Base-by-base conservation (phyloP, 92 coral and sea anemone species). In the Epizoanthus stellaris region DNA sequence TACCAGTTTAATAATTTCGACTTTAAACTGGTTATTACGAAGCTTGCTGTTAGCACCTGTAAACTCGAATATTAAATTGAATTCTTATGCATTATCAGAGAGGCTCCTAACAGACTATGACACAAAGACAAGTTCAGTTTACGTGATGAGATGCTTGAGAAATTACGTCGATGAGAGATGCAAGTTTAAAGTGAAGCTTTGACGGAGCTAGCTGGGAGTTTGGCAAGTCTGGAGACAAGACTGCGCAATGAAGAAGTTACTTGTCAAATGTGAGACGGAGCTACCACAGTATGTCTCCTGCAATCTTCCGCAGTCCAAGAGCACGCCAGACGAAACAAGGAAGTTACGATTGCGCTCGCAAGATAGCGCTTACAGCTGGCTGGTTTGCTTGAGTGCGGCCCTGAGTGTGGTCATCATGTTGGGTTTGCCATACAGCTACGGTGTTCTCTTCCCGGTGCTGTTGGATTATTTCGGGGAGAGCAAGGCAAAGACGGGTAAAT, bases 401-500 rank as follows among this genome's bases (percentile, higher is more conserved):
- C 23, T 79, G 42, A 62, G 83, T 52, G 71, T 79, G 5, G 83
- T 79, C 3, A 79, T 79, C 13, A 39, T 53, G 39, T 3, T 79
- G 36, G 83, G 83, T 0, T 59, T 62, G 6, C 83, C 83, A 0
- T 59, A 15, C 59, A 79, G 83, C 16, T 79, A 61, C 52, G 83
- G 83, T 14, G 83, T 79, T 45, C 70, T 79, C 3, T 79, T 79
- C 20, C 83, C 83, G 10, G 83, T 45, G 23, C 57, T 79, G 83
- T 6, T 62, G 54, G 83, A 79, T 2, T 17, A 79, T 12, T 79
- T 79, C 83, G 61, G 47, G 34, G 83, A 79, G 67, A 79, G 83
- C 20, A 79, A 79, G 34, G 83, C 83, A 8, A 79, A 63, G 49
- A 79, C 83, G 13, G 72, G 83, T 79, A 21, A 62, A 42, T 20